Evolutionary conservation across 2,797 vertebrate genomes (phyloP), one percentile per base, ranked within the genome.

Genomic region (Malacoctenus gilli): DNA sequence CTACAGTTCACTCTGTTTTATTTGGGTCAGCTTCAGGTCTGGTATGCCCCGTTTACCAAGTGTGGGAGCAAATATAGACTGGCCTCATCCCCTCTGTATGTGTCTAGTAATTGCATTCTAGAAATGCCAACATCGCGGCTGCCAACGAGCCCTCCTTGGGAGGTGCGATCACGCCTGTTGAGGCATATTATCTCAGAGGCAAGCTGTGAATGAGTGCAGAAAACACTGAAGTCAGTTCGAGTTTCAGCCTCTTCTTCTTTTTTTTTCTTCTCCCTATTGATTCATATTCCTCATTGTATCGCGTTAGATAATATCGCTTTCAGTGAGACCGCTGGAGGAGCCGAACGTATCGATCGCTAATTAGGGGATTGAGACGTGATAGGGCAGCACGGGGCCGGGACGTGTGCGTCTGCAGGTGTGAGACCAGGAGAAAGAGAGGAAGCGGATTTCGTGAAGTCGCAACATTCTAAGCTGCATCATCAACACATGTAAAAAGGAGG

Each of bases 41-140:
- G 54, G 42, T 59, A 22, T 64, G 68, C 69, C 37, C 41, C 31
- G 31, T 84, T 83, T 63, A 76, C 73, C 64, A 65, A 87, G 76
- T 77, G 76, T 28, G 54, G 70, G 56, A 65, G 72, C 77, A 84
- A 89, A 89, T 89, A 88, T 83, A 89, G 85, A 75, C 69, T n/a
- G 57, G 53, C 79, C 82, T 85, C 73, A 80, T 83, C 78, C 77
- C 77, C 56, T 67, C 67, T 79, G 74, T 80, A 84, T 83, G 84
- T 50, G 76, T 84, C 74, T 70, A 70, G 85, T 87, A 87, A 90
- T 85, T 87, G 83, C 85, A 86, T 90, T 87, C 85, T 80, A 77
- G 79, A 89, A 86, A 88, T 87, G 85, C 78, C 84, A 87, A 75
- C 71, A 68, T 80, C 49, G 64, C 62, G 15, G 66, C 77, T 85